These are phyloP conservation scores for Leucophenga maculata DNA, from an alignment of 2,888 invertebrate species.

Conservation along the genomic window DNA sequence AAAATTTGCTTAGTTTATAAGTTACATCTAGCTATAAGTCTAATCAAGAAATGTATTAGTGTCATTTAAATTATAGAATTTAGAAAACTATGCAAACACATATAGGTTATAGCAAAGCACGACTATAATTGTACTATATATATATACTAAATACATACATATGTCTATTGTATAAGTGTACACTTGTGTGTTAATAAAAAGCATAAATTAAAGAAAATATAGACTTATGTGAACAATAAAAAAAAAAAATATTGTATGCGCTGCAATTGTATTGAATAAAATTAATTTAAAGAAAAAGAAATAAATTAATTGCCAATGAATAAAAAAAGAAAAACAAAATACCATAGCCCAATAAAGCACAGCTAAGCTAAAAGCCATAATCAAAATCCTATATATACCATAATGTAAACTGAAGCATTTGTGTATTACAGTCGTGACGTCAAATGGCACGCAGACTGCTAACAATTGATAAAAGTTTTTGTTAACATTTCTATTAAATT, in stretches of 20 bases:
- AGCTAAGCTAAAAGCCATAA: not conserved
- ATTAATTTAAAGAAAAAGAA: not conserved
- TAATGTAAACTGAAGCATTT: too few relatives aligned
- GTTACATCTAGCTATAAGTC: not conserved
- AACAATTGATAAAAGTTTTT: not conserved
- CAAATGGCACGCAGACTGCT: not conserved
- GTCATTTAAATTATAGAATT: not conserved
- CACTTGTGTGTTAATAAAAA: not conserved
- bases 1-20: not conserved
- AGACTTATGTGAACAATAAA: slow-evolving; percentile 6
- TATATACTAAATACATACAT: not conserved
- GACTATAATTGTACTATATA: not conserved
- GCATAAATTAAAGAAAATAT: not conserved
- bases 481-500: too few relatives aligned
- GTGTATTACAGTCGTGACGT: not conserved
- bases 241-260: not conserved
- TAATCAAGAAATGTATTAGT: slow-evolving; percentile 9
- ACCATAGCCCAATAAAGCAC: not conserved
- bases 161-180: not conserved
- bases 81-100: slow-evolving; percentile 1
- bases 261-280: too few relatives aligned
- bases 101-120: too few relatives aligned
- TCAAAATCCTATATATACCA: not conserved
- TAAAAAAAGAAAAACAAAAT: not conserved
- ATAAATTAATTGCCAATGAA: too few relatives aligned